These are phyloP conservation scores for Bombus pyrosoma DNA, from an alignment of 1,140 invertebrate genomes.

Conservation along the genomic window DNA sequence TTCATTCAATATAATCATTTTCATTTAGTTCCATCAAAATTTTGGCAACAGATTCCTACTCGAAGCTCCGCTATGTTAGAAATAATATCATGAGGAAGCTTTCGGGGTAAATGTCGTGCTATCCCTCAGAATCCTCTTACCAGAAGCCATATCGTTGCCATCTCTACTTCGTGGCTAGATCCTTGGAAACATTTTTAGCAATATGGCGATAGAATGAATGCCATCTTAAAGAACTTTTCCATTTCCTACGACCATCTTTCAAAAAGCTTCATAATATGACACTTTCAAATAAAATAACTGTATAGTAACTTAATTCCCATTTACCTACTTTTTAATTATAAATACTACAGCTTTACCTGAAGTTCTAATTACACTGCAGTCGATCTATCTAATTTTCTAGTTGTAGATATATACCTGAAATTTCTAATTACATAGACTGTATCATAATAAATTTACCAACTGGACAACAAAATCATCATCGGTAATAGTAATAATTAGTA, in stretches of 20 bases:
- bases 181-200: slow-evolving; percentile 1
- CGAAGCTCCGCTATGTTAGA: background rate
- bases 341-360: background rate
- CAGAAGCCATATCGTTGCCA: background rate
- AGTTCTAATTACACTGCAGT: background rate
- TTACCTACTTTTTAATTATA: no score
- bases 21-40: background rate
- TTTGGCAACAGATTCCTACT: background rate
- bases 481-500: background rate
- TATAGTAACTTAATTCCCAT: no score
- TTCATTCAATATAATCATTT: background rate
- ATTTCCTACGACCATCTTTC: background rate
- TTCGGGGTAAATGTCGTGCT: background rate
- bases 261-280: background rate
- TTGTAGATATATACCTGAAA: background rate
- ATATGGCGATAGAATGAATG: background rate
- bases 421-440: background rate
- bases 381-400: background rate
- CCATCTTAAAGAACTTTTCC: background rate
- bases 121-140: background rate
- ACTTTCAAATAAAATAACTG: background rate
- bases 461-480: background rate
- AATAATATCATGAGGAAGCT: background rate
- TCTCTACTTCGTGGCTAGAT: background rate
- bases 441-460: background rate